phyloP scores from a whole-genome alignment of 2,113 vertebrate species.

The Chaetodon auriga region DNA sequence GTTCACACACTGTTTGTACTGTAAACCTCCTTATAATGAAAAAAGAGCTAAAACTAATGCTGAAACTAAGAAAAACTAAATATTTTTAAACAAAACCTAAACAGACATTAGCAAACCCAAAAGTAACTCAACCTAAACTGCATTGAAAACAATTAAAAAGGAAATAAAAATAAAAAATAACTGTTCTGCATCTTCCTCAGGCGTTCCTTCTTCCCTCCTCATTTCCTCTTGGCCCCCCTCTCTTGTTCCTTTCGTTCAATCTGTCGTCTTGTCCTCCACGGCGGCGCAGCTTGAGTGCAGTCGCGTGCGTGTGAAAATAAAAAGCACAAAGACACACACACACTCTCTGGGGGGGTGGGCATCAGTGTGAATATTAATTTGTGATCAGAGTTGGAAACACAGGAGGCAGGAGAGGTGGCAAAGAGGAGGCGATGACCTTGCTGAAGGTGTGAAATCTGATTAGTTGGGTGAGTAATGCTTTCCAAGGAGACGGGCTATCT shows the following conservation, averaged over 20 bases:
- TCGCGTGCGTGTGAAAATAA: background rate
- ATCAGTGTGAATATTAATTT: conserved; percentile 50
- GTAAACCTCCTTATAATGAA: too few relatives aligned
- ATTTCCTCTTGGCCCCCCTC: background rate
- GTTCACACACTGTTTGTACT: too few relatives aligned
- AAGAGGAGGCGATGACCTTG: conserved; percentile 35
- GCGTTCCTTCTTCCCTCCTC: background rate
- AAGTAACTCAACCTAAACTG: too few relatives aligned
- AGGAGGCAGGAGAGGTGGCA: background rate
- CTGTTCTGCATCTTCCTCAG: background rate
- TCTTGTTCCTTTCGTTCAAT: background rate
- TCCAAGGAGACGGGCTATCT: conserved; percentile 3
- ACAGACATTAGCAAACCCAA: too few relatives aligned
- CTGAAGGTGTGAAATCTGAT: conserved; percentile 56
- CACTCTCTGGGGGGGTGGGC: background rate
- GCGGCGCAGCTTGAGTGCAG: conserved; percentile 5
- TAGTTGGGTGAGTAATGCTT: conserved; percentile 35
- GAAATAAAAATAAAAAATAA: too few relatives aligned
- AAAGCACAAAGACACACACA: background rate
- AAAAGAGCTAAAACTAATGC: too few relatives aligned
- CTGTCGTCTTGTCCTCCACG: background rate
- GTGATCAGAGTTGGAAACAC: conserved; percentile 21
- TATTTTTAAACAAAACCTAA: too few relatives aligned
- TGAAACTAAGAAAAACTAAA: too few relatives aligned
- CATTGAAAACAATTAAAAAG: too few relatives aligned